These are phyloP conservation scores for Bungarus multicinctus DNA, from an alignment of 2,113 vertebrate species.

Conservation along the genomic window DNA sequence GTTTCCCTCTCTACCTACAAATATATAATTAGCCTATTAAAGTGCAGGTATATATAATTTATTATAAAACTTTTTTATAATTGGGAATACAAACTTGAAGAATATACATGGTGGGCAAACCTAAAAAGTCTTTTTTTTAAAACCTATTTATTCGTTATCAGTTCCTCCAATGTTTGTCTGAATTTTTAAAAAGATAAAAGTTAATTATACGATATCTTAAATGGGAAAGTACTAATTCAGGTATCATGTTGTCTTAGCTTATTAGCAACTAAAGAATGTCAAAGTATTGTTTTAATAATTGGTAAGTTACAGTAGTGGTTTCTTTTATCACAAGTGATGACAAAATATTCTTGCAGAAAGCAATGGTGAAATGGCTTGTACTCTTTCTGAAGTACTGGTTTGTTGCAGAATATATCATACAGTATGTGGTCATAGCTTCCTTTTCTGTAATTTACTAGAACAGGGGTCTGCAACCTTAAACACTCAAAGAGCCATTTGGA, in stretches of 20 bases:
- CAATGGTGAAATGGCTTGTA: neutral
- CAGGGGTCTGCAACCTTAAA: too few species aligned
- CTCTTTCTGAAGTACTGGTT: neutral
- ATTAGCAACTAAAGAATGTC: neutral
- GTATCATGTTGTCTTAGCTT: neutral
- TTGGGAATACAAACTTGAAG: neutral
- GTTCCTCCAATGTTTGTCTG: neutral
- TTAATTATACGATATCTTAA: neutral
- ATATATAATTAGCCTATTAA: neutral
- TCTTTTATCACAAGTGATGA: neutral
- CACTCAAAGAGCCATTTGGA: too few species aligned
- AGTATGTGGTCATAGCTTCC: neutral
- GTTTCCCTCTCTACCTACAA: neutral
- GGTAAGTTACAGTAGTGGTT: neutral
- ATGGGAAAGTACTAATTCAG: neutral
- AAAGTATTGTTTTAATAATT: neutral
- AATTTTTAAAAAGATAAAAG: neutral
- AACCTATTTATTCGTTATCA: neutral
- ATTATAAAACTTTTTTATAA: neutral
- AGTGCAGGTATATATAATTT: neutral
- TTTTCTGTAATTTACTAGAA: neutral
- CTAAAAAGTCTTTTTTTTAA: neutral
- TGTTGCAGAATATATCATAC: neutral
- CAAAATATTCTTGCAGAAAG: neutral
- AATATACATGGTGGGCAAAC: neutral